Percentiles rank a stretch among this genome's conserved stretches.
phyloP scores from a whole-genome alignment of 2,888 invertebrate species.

The Drosophila robusta region DNA sequence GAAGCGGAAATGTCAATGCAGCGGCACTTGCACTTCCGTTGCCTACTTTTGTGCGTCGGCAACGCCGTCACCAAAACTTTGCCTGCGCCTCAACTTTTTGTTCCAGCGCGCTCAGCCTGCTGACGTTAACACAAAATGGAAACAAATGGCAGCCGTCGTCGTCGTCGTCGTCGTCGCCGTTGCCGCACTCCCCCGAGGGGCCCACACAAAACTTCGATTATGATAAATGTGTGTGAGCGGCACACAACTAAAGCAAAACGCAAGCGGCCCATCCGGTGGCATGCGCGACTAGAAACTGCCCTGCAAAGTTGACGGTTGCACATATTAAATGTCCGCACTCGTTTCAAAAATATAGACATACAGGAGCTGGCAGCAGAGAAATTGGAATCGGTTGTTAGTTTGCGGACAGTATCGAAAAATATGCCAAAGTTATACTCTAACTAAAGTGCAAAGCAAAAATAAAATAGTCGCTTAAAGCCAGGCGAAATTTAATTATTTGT shows the following conservation, averaged over 20 bases:
- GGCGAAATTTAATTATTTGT: too few relatives aligned
- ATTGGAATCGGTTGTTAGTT: neutral
- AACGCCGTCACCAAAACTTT: constrained; percentile 60
- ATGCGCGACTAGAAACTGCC: constrained; percentile 23
- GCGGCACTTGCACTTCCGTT: constrained; percentile 78
- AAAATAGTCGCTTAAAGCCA: too few relatives aligned
- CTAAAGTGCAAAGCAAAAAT: neutral
- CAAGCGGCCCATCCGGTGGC: neutral
- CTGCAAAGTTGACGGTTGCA: neutral
- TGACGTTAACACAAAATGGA: constrained; percentile 79
- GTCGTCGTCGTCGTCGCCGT: constrained; percentile 3
- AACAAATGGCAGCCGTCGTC: constrained; percentile 70
- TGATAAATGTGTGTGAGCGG: constrained; percentile 62
- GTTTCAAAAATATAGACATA: neutral
- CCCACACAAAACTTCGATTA: constrained; percentile 69
- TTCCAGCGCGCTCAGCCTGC: constrained; percentile 68
- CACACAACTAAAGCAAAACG: constrained; percentile 23
- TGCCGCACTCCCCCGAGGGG: constrained; percentile 17
- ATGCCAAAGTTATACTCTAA: neutral
- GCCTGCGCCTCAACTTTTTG: constrained; percentile 62
- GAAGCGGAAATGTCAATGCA: constrained; percentile 81
- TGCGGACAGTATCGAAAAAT: neutral
- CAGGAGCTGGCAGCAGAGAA: neutral
- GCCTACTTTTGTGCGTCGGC: constrained; percentile 68
- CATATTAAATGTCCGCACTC: too few relatives aligned